Evolutionary conservation across 2,113 vertebrate species (phyloP).

Genomic region (Myiopsitta monachus): DNA sequence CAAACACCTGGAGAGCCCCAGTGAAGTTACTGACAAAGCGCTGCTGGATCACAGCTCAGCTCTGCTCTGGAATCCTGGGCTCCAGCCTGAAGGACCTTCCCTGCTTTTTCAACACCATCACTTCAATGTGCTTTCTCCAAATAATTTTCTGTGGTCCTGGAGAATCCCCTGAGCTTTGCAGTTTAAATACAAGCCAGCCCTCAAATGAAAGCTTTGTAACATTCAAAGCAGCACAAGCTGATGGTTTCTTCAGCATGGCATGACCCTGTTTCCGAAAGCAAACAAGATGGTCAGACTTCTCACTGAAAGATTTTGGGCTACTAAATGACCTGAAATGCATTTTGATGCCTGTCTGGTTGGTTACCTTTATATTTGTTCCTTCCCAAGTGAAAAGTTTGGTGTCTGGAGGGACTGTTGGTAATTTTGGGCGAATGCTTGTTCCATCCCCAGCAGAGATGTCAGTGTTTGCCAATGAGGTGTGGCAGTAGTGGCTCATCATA

Average conservation of each 20-base stretch:
- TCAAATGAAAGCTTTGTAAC: conserved; percentile 42
- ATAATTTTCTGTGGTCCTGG: conserved; percentile 40
- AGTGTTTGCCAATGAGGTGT: neutral
- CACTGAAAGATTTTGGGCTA: neutral
- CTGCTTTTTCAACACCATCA: conserved; percentile 10
- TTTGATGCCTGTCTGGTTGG: neutral
- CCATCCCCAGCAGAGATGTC: neutral
- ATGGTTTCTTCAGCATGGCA: neutral
- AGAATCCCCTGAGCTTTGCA: conserved; percentile 54
- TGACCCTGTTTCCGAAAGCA: neutral
- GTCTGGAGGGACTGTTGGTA: neutral
- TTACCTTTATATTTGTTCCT: neutral
- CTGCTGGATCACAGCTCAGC: neutral
- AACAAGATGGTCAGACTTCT: neutral
- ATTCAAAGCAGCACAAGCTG: neutral
- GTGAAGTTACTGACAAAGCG: neutral
- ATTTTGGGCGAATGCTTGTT: neutral
- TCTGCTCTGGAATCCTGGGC: neutral
- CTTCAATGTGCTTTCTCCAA: conserved; percentile 5
- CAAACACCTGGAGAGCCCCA: neutral
- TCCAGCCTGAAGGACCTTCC: neutral
- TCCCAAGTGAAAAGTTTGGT: neutral
- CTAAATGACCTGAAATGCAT: neutral
- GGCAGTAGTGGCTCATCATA: neutral
- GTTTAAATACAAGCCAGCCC: conserved; percentile 48